Evolutionary conservation across 1,140 invertebrate species (phyloP).

Genomic region (Papilio machaon): DNA sequence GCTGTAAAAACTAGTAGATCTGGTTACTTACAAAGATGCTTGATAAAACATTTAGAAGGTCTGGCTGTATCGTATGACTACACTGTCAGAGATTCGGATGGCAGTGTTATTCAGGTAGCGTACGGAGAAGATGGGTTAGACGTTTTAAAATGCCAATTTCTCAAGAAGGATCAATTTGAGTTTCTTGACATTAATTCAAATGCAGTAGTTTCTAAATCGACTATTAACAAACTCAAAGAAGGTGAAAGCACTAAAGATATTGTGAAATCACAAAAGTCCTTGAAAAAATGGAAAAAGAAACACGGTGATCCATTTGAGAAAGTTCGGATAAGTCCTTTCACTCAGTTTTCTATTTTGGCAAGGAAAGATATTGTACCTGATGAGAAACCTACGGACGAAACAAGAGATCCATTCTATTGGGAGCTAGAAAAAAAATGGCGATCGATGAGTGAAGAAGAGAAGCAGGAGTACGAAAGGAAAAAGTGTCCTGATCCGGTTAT

Average conservation of each 20-base stretch:
- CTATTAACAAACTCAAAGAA: conserved; percentile 83
- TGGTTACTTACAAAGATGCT: conserved; percentile 98
- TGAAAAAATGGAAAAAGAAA: conserved; percentile 85
- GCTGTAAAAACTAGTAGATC: conserved; percentile 97
- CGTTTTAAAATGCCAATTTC: conserved; percentile 92
- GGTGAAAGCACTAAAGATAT: conserved; percentile 72
- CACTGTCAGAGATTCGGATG: conserved; percentile 97
- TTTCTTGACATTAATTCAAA: conserved; percentile 92
- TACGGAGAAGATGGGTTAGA: conserved; percentile 99
- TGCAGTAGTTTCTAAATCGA: conserved; percentile 84
- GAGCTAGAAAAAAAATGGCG: conserved; percentile 86
- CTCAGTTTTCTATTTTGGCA: conserved; percentile 56
- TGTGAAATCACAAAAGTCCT: conserved; percentile 79
- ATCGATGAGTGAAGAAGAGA: conserved; percentile 82
- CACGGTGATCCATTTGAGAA: conserved; percentile 78
- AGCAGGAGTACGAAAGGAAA: conserved; percentile 76
- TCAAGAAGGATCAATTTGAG: conserved; percentile 89
- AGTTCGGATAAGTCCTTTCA: conserved; percentile 64
- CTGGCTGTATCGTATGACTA: conserved; percentile 94
- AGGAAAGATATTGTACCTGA: conserved; percentile 64
- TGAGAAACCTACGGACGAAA: conserved; percentile 62
- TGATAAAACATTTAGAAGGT: conserved; percentile 99
- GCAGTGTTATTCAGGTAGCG: conserved; percentile 96
- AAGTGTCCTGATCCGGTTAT: conserved; percentile 89
- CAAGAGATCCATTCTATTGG: conserved; percentile 75